Evolutionary conservation across 2,888 invertebrate species (phyloP).

Genomic region (Parasteatoda lunata): DNA sequence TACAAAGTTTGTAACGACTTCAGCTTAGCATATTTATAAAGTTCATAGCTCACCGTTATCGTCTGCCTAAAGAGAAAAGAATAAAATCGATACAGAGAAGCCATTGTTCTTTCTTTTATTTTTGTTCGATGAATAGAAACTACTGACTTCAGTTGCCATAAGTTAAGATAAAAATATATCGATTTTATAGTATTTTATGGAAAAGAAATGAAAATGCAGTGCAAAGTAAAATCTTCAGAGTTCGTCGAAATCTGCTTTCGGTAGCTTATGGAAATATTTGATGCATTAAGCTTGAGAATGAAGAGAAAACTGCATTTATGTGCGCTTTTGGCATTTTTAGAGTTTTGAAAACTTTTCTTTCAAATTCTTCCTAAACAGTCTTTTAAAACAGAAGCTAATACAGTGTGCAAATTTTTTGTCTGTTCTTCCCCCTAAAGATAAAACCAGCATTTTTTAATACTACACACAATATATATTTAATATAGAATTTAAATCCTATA

Average conservation of each 20-base stretch:
- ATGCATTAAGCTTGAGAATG: constrained; percentile 12
- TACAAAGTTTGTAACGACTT: constrained; percentile 18
- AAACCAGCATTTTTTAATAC: too few relatives aligned
- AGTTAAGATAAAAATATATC: not conserved
- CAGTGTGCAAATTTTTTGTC: too few relatives aligned
- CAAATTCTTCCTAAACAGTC: too few relatives aligned
- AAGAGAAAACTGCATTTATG: not conserved
- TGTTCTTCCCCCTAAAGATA: too few relatives aligned
- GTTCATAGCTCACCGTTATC: constrained; percentile 22
- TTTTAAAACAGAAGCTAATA: too few relatives aligned
- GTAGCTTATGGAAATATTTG: constrained; percentile 25
- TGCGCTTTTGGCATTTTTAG: too few relatives aligned
- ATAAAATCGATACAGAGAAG: constrained; percentile 39
- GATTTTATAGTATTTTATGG: constrained; percentile 4
- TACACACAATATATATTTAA: too few relatives aligned
- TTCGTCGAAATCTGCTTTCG: constrained; percentile 29
- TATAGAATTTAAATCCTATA: too few relatives aligned
- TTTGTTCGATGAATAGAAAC: constrained; percentile 27
- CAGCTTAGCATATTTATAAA: constrained; percentile 51
- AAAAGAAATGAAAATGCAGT: constrained; percentile 38
- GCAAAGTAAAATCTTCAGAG: constrained; percentile 7
- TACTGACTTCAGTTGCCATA: constrained; percentile 22
- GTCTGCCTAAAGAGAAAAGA: not conserved
- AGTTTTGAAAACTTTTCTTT: too few relatives aligned
- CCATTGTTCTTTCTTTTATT: constrained; percentile 18